Base-by-base conservation (phyloP, 2,888 invertebrate species). In the Tiliacea aurago region DNA sequence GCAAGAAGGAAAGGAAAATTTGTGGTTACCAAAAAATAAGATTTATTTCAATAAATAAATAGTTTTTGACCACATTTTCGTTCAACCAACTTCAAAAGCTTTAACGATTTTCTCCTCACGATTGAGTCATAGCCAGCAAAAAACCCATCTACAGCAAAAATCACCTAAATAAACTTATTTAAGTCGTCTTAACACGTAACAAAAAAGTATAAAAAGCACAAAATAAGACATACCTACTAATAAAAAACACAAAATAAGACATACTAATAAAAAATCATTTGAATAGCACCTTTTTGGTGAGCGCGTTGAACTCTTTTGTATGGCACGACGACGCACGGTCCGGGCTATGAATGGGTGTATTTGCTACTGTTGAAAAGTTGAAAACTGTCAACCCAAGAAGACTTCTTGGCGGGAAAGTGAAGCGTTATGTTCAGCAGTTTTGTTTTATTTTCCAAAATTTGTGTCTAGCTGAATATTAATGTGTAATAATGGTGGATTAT, bases 221-320 rank as follows among this genome's bases (percentile, higher is more conserved):
- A 56, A 63, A 59, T 59, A 55, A 59, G 33, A 56, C 45, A 41
- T 28, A 28, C 28, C 3, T 28, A 47, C 49, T 4, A 64, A 71
- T 72, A 72, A 72, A 80, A 58, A 67, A 70, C n/a, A n/a, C n/a
- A n/a, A n/a, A n/a, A n/a, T n/a, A 55, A 59, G 33, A 56, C 45
- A 41, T 28, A 47, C 49, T 4, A 64, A 71, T 71, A 71, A 72
- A 80, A 58, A 68, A 70, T 41, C 1, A 65, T 59, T 51, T 37
- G 6, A 53, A 63, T 43, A 10, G 70, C 71, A 79, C 79, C 45
- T 61, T 64, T 43, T 11, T 1, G 1, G 37, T 63, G 51, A 66
- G 66, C 81, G 83, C 83, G 83, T 81, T 81, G 83, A 81, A 83
- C 69, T 92, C 91, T 91, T 90, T 90, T 89, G 85, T 89, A 90